phyloP scores from a whole-genome alignment of 2,113 vertebrate species.

The Cyrtonyx montezumae region DNA sequence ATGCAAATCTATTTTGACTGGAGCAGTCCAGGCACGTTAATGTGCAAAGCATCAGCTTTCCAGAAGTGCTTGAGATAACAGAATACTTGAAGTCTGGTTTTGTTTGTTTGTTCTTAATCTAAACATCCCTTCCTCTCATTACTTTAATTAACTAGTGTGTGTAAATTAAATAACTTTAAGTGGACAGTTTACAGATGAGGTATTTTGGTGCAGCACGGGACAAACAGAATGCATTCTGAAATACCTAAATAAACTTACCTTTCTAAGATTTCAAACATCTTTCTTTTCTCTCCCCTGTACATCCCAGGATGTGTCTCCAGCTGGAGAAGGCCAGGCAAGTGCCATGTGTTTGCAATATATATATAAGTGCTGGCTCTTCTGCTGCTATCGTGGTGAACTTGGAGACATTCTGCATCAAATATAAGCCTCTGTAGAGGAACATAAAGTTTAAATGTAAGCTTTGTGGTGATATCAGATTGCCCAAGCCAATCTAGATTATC shows the following conservation, averaged over 20 bases:
- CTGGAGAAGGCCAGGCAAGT: conserved; percentile 9
- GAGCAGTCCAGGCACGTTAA: neutral
- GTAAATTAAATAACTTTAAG: neutral
- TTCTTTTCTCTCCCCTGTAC: rapidly evolving
- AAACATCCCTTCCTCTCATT: neutral
- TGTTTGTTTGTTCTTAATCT: neutral
- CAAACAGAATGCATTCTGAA: neutral
- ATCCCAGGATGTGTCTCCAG: conserved; percentile 8
- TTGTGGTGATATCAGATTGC: conserved; percentile 28
- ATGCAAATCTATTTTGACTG: neutral
- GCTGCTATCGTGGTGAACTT: neutral
- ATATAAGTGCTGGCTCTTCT: conserved; percentile 7
- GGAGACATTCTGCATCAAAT: conserved; percentile 22
- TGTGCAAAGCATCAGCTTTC: neutral
- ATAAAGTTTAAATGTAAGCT: conserved; percentile 43
- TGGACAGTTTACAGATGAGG: neutral
- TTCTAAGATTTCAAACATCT: neutral
- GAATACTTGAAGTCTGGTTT: neutral
- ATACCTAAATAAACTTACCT: neutral
- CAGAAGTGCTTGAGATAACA: neutral
- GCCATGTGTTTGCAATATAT: conserved; percentile 54
- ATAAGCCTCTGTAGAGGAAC: neutral
- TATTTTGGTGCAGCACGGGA: neutral
- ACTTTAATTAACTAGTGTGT: neutral
- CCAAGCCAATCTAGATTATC: neutral